These are phyloP conservation scores for Tenthredo mesomela DNA, from an alignment of 2,888 invertebrate species.

Conservation along the genomic window DNA sequence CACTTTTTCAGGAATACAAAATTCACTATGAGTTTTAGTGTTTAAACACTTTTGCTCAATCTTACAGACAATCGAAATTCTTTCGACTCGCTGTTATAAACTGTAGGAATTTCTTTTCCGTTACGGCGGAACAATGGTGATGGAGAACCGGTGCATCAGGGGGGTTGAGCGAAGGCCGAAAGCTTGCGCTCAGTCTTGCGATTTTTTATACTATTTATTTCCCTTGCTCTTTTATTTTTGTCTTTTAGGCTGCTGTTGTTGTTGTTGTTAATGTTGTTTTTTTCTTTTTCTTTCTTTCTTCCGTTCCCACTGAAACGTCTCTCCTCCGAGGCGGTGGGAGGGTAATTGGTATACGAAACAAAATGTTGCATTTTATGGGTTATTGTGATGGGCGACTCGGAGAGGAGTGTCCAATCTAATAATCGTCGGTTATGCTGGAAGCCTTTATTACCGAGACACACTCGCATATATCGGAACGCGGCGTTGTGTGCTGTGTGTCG, in stretches of 20 bases:
- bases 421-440: constrained; percentile 75
- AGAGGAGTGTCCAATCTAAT: constrained; percentile 76
- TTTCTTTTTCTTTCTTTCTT: not conserved
- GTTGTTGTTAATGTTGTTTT: not conserved
- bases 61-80: not conserved
- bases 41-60: not conserved
- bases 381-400: constrained; percentile 71
- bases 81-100: constrained; percentile 30
- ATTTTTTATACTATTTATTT: constrained; percentile 37
- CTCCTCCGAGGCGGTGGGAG: constrained; percentile 55
- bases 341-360: constrained; percentile 74
- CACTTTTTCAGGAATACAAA: not conserved
- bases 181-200: not conserved
- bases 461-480: constrained; percentile 53
- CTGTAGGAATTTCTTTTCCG: constrained; percentile 34
- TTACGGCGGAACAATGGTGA: constrained; percentile 49
- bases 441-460: constrained; percentile 75
- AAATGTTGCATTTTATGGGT: constrained; percentile 76
- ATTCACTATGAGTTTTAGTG: not conserved
- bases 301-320: constrained; percentile 35
- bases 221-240: not conserved
- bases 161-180: constrained; percentile 54
- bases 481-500: constrained; percentile 21
- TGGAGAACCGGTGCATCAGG: constrained; percentile 54
- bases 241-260: not conserved